Base-by-base conservation (phyloP, 2,113 vertebrate species). In the Chauna torquata region DNA sequence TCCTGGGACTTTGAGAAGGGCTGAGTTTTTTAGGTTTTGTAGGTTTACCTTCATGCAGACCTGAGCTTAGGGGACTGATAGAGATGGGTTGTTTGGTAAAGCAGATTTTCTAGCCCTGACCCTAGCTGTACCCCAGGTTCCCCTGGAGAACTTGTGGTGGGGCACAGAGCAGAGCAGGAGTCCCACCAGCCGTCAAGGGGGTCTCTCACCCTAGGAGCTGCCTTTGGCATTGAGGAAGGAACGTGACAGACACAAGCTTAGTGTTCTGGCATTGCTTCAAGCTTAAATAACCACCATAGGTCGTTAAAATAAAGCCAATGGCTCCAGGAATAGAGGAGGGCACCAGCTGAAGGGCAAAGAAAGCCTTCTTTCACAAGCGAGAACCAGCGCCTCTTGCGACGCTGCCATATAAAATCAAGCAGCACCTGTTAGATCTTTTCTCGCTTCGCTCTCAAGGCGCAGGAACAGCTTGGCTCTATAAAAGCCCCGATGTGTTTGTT, bases 351-450 rank as follows among this genome's bases (percentile, higher is more conserved):
- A 86, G 65, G 77, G 83, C 24, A 52, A 95, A 96, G 91, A 96
- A 95, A 97, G 83, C 54, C 77, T 95, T 54, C 91, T 92, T 96
- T 96, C 92, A 94, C 1, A 0, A 94, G 82, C 2, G 11, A 88
- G 84, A 89, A 89, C 42, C 91, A 90, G 92, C 44, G 40, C 64
- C 79, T 92, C 87, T 96, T 91, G 85, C 44, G 59, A 93, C 6
- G 11, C 92, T 95, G 95, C 95, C 95, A 91, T 89, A 90, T 88
- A 92, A 97, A 97, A 93, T 97, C 95, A 95, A 2, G 9, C 91
- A 95, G 96, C 97, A 97, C 97, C 97, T 97, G 97, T 97, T 96
- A 94, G 91, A 96, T 95, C 97, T 97, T 97, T 97, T 96, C 94
- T 96, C 9, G 19, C 91, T 82, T 89, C 4, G 8, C 91, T 97